These are phyloP conservation scores for Loripinus fragilis DNA, from an alignment of 2,888 invertebrate genomes.

Conservation along the genomic window DNA sequence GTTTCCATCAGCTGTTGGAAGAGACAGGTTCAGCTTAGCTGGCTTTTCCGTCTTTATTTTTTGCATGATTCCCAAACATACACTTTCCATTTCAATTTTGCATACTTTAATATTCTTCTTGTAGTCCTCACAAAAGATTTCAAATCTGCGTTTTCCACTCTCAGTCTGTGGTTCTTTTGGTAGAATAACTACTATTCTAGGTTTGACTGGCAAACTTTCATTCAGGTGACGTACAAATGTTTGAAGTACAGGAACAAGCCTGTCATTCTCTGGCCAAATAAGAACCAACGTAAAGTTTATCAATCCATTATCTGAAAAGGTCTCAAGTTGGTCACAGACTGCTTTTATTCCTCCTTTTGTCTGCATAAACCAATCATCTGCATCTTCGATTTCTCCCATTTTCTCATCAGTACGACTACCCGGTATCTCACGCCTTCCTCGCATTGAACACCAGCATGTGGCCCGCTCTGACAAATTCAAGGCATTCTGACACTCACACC, in stretches of 20 bases:
- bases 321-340: slow-evolving; percentile 34
- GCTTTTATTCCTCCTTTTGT: slow-evolving; percentile 30
- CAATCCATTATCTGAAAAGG: slow-evolving; percentile 51
- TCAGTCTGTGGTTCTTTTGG: background rate
- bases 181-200: background rate
- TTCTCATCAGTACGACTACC: slow-evolving; percentile 36
- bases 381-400: slow-evolving; percentile 14
- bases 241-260: background rate
- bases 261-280: slow-evolving; percentile 47
- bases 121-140: background rate
- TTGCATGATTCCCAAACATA: background rate
- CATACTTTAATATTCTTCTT: background rate
- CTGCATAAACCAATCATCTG: slow-evolving; percentile 24
- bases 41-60: background rate
- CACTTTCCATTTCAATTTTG: background rate
- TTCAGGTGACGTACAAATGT: background rate
- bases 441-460: slow-evolving; percentile 55
- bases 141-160: background rate
- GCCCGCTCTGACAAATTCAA: slow-evolving; percentile 36
- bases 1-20: slow-evolving; percentile 19
- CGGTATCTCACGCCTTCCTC: slow-evolving; percentile 54
- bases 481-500: slow-evolving; percentile 38
- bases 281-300: slow-evolving; percentile 44
- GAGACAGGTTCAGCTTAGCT: background rate
- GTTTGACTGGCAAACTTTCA: background rate